A percentile compares a stretch with the other conserved stretches of the same genome.
phyloP scores from a whole-genome alignment of 2,888 invertebrate genomes.

The Megamerina dolium region DNA sequence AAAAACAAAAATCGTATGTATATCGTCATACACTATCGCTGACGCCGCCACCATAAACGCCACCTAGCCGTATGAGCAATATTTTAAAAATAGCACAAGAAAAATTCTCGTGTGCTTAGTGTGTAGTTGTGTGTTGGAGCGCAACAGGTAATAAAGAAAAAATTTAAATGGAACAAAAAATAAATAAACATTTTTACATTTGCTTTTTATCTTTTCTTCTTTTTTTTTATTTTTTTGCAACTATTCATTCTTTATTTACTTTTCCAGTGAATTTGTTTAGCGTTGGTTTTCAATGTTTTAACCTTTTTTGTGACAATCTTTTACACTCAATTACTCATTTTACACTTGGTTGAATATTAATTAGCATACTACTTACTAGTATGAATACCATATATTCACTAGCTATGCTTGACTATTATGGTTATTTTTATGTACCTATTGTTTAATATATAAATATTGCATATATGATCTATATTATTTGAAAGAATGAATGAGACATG shows the following conservation, averaged over 20 bases:
- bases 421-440: too few relatives aligned
- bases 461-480: too few relatives aligned
- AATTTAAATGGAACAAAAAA: background rate
- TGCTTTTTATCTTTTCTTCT: background rate
- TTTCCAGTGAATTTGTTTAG: too few relatives aligned
- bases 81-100: background rate
- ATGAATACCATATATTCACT: too few relatives aligned
- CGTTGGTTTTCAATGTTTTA: too few relatives aligned
- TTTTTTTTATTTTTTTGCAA: too few relatives aligned
- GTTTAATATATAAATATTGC: too few relatives aligned
- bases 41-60: background rate
- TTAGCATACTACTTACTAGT: too few relatives aligned
- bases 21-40: slow-evolving; percentile 1
- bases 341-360: background rate
- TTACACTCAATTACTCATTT: slow-evolving; percentile 7
- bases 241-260: too few relatives aligned
- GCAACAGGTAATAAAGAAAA: background rate
- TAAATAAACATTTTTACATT: background rate
- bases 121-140: background rate
- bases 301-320: too few relatives aligned
- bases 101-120: background rate
- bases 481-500: background rate
- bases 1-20: background rate
- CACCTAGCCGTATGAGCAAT: too few relatives aligned
- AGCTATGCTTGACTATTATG: too few relatives aligned